phyloP scores from a whole-genome alignment of 2,888 invertebrate genomes.

The Rhorus exstirpatorius region DNA sequence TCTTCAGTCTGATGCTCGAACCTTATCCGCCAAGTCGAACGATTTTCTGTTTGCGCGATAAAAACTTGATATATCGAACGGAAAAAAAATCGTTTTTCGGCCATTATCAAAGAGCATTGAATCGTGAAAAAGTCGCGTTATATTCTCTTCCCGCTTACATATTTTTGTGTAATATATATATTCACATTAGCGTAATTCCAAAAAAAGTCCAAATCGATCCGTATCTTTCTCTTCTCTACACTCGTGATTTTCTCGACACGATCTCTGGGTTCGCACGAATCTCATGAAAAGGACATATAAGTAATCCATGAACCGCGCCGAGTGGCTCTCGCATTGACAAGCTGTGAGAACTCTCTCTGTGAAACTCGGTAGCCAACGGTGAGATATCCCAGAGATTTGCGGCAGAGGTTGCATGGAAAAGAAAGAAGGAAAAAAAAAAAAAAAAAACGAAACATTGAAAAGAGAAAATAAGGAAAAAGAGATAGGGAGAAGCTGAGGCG shows the following conservation, averaged over 20 bases:
- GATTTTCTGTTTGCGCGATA: slow-evolving; percentile 3
- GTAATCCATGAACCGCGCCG: not conserved
- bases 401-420: slow-evolving; percentile 8
- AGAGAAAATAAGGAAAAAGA: not conserved
- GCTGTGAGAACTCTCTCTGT: slow-evolving; percentile 67
- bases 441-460: not conserved
- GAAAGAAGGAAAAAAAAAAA: slow-evolving; percentile 12
- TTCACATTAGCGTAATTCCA: too few species aligned
- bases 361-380: slow-evolving; percentile 37
- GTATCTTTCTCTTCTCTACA: not conserved
- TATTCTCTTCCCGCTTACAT: not conserved
- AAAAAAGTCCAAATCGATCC: too few species aligned
- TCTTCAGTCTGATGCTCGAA: not conserved
- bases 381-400: slow-evolving; percentile 46
- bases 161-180: too few species aligned
- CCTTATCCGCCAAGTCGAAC: slow-evolving; percentile 33
- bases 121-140: slow-evolving; percentile 17
- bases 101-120: slow-evolving; percentile 28
- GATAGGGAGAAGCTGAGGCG: slow-evolving; percentile 35
- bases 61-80: slow-evolving; percentile 5
- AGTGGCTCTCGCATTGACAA: slow-evolving; percentile 57
- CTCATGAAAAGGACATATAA: slow-evolving; percentile 8
- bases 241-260: not conserved
- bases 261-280: slow-evolving; percentile 14
- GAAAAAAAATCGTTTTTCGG: not conserved